Evolutionary conservation across 1,140 invertebrate genomes (phyloP).

Genomic region (Metopolophium dirhodum): DNA sequence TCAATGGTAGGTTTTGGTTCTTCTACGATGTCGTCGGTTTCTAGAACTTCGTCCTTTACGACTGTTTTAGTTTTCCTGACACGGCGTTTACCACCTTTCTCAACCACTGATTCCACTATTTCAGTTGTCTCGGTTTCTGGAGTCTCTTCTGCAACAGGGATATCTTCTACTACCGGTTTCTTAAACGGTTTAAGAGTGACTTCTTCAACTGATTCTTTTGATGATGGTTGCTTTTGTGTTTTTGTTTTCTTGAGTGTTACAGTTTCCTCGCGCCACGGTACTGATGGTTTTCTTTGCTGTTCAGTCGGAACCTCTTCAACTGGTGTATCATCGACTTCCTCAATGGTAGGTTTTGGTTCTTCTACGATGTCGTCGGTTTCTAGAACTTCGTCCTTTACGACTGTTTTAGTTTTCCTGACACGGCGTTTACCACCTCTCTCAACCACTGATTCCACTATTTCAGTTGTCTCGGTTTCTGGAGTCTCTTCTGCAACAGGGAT

Average conservation of each 20-base stretch:
- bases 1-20: neutral
- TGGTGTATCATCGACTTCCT: neutral
- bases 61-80: conserved; percentile 41
- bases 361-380: neutral
- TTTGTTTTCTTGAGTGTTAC: conserved; percentile 60
- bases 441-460: neutral
- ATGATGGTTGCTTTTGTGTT: conserved; percentile 18
- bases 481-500: neutral
- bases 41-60: neutral
- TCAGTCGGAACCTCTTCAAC: neutral
- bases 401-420: neutral
- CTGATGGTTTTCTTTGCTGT: conserved; percentile 19
- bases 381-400: neutral
- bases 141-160: neutral
- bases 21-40: neutral
- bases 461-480: neutral
- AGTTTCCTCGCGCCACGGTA: conserved; percentile 58
- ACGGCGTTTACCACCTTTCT: conserved; percentile 30
- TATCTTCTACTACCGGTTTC: neutral
- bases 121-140: neutral
- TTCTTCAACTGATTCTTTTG: neutral
- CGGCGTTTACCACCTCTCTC: neutral
- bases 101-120: neutral
- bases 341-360: neutral
- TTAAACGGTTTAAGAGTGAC: neutral